Evolutionary conservation across 2,888 invertebrate genomes (phyloP).

Genomic region (Cheilosia grossa): DNA sequence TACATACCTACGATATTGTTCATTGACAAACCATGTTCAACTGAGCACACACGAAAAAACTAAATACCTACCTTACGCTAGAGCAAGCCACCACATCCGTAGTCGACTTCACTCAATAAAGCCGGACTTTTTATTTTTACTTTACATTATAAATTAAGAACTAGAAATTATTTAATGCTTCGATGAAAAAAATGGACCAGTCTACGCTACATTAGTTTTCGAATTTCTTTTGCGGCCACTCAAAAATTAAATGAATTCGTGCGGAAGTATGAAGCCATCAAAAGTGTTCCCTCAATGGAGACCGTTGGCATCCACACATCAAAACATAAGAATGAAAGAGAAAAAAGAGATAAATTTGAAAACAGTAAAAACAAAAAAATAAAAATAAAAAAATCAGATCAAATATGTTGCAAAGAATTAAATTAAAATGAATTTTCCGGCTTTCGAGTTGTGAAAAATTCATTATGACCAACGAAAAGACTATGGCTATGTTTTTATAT

Average conservation of each 20-base stretch:
- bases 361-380: constrained; percentile 31
- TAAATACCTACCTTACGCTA: too few species aligned
- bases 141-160: constrained; percentile 8
- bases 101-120: constrained; percentile 10
- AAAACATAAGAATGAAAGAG: constrained; percentile 20
- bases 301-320: constrained; percentile 41
- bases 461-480: constrained; percentile 61
- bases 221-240: constrained; percentile 42
- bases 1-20: too few species aligned
- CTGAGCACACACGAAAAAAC: too few species aligned
- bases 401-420: constrained; percentile 72
- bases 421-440: constrained; percentile 75
- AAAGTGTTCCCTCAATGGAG: constrained; percentile 27
- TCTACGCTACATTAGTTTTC: constrained; percentile 39
- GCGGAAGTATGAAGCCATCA: constrained; percentile 36
- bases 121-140: not conserved
- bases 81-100: too few species aligned
- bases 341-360: constrained; percentile 16
- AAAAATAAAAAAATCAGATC: constrained; percentile 54
- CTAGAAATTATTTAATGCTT: constrained; percentile 20
- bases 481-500: constrained; percentile 60
- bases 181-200: not conserved
- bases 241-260: constrained; percentile 53
- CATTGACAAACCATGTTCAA: too few species aligned
- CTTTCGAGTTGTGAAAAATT: constrained; percentile 74